Evolutionary conservation across 2,888 invertebrate genomes (phyloP), one percentile per base, ranked within the genome.

Genomic region (Megastigmus dorsalis): DNA sequence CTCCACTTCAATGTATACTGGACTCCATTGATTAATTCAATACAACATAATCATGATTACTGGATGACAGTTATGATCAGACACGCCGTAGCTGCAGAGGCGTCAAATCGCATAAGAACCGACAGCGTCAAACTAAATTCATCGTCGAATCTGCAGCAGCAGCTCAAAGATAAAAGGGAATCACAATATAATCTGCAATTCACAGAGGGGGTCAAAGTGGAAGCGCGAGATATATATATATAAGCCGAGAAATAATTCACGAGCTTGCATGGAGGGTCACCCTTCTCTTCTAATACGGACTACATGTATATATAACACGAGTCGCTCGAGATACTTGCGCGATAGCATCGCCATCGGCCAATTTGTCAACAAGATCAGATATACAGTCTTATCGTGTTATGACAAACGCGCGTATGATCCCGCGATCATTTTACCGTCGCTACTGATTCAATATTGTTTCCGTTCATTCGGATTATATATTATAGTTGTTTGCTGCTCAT

Each of bases 361-460:
- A 85, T 86, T 86, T 85, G 85, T 84, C 84, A 80, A 82, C 82
- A 80, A 68, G 80, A 83, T 83, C 82, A 78, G 83, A 84, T 82
- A 81, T n/a, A n/a, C n/a, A n/a, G 68, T 50, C 74, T 71, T 59
- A 52, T 60, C 43, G 48, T 71, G 45, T 73, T 70, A 75, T 69
- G 74, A 65, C 52, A 60, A 66, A 28, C 13, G 36, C n/a, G 28
- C 20, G n/a, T 2, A n/a, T n/a, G n/a, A n/a, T 15, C 41, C 41
- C 7, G 50, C 50, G 50, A 45, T 57, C 57, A 9, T 28, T 20
- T 13, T 13, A 26, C n/a, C n/a, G n/a, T n/a, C 18, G 30, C 30
- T 0, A 13, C 15, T 78, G 76, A 76, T 75, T 77, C 62, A 78
- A 78, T n/a, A n/a, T 78, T 66, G 20, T 28, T 28, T 20, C 38